phyloP scores from a whole-genome alignment of 2,113 vertebrate species.

The Fukomys damarensis region DNA sequence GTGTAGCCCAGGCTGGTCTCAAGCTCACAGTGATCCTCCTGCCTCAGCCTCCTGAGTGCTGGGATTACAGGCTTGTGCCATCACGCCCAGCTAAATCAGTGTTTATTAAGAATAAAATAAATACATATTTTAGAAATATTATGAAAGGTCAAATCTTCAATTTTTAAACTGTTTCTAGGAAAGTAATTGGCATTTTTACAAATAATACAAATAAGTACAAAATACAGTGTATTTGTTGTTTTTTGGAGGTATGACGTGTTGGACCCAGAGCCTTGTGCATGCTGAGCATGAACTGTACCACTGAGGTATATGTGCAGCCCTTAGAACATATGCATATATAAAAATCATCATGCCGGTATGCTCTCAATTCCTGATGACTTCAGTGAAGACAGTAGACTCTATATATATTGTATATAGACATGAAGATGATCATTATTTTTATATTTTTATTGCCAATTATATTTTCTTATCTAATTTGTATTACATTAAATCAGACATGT shows the following conservation, averaged over 20 bases:
- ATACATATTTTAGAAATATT: constrained; percentile 29
- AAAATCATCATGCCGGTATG: neutral
- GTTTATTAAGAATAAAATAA: constrained; percentile 33
- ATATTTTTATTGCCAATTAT: neutral
- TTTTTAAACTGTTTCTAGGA: constrained; percentile 4
- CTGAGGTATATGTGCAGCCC: neutral
- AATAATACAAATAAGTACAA: neutral
- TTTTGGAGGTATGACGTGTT: neutral
- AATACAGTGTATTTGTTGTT: neutral
- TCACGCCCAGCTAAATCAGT: too few relatives aligned
- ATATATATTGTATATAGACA: neutral
- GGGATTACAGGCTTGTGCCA: too few relatives aligned
- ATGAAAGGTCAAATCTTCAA: constrained; percentile 37
- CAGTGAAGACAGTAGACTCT: neutral
- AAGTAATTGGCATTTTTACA: neutral
- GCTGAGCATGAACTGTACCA: neutral
- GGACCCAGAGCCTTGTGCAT: neutral
- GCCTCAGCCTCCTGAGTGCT: too few relatives aligned
- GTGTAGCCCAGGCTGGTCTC: too few relatives aligned
- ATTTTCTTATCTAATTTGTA: neutral
- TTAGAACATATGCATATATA: neutral
- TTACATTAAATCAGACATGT: neutral
- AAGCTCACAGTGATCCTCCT: too few relatives aligned
- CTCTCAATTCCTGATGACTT: neutral
- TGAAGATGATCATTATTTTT: neutral